Percentiles rank a stretch among this genome's conserved stretches.
Evolutionary conservation across 2,113 vertebrate genomes (phyloP).

Genomic region (Platycercus adscitus): DNA sequence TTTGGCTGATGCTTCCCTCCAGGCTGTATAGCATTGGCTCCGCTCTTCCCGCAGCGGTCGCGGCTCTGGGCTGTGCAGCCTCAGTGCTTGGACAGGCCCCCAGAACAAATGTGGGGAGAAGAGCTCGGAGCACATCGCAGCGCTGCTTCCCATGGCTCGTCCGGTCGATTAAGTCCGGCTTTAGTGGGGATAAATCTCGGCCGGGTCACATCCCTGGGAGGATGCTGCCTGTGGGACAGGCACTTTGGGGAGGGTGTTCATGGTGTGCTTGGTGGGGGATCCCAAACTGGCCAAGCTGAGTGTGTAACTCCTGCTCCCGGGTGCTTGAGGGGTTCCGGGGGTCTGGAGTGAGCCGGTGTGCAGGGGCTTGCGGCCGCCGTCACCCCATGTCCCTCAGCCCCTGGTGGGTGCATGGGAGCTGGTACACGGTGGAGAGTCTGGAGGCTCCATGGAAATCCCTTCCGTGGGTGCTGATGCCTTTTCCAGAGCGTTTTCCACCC

Average conservation of each 20-base stretch:
- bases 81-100: conserved; percentile 18
- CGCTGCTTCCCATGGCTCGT: background rate
- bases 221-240: background rate
- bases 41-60: background rate
- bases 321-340: background rate
- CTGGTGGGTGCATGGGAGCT: background rate
- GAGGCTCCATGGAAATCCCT: background rate
- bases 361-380: rapidly evolving
- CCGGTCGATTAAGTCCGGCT: no score
- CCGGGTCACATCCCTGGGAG: background rate
- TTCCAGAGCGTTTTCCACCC: background rate
- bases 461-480: background rate
- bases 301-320: background rate
- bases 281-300: background rate
- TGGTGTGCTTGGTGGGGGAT: background rate
- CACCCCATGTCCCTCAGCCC: background rate
- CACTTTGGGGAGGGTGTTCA: rapidly evolving
- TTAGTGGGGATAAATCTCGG: background rate
- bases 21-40: background rate
- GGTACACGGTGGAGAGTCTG: rapidly evolving
- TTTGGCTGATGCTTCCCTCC: conserved; percentile 41
- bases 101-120: background rate
- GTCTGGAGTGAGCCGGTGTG: rapidly evolving
- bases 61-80: background rate
- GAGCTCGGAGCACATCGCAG: background rate